These are phyloP conservation scores for Drosophila nigromelanica DNA, from an alignment of 1,140 invertebrate species.

Conservation along the genomic window DNA sequence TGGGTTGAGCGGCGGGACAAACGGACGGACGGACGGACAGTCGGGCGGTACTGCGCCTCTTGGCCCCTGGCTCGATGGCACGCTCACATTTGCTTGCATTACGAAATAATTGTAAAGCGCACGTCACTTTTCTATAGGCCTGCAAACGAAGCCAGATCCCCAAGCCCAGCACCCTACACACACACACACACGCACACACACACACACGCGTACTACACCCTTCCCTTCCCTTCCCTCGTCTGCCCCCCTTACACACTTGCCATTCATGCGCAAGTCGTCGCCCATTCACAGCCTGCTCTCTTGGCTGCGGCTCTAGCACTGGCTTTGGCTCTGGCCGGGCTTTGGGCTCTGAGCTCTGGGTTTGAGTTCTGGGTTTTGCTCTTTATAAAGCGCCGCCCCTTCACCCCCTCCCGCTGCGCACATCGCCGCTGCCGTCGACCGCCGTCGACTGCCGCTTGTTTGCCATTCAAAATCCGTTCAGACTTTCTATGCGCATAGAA, in stretches of 20 bases:
- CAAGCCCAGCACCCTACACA: conserved; percentile 5
- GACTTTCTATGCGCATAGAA: conserved; percentile 73
- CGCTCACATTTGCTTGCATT: conserved; percentile 80
- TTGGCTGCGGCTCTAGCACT: neutral
- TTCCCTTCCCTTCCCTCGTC: too few relatives aligned
- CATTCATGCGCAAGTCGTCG: conserved; percentile 80
- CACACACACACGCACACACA: neutral
- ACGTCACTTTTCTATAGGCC: conserved; percentile 80
- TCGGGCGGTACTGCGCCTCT: neutral
- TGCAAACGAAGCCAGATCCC: conserved; percentile 53
- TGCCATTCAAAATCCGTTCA: conserved; percentile 82
- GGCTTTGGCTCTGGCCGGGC: conserved; percentile 4
- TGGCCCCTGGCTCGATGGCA: conserved; percentile 34
- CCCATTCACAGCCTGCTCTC: conserved; percentile 66
- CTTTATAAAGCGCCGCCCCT: conserved; percentile 18
- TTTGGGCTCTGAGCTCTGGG: conserved; percentile 10
- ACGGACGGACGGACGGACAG: neutral
- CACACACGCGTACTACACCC: neutral
- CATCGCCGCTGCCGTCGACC: conserved; percentile 16
- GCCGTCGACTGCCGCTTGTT: conserved; percentile 66
- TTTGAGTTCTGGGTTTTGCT: conserved; percentile 13
- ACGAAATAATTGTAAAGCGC: conserved; percentile 81
- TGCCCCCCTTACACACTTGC: conserved; percentile 46
- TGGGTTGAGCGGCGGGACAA: neutral
- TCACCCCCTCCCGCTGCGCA: neutral